phyloP scores from a whole-genome alignment of 2,888 invertebrate species.

The Brachylomia viminalis region DNA sequence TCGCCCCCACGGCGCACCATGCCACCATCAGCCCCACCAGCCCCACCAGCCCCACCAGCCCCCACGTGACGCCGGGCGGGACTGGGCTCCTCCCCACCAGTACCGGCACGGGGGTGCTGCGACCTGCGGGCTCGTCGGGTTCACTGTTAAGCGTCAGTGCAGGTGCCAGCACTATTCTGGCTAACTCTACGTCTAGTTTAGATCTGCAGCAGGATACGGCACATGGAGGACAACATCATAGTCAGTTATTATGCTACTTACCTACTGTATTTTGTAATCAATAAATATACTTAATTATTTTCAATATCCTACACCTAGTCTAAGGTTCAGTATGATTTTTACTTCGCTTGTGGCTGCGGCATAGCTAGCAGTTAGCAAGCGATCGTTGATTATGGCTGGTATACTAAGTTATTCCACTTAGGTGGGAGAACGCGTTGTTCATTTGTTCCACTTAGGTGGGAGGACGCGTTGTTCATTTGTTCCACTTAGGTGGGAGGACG shows the following conservation, averaged over 20 bases:
- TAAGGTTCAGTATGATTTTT: not conserved
- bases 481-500: not conserved
- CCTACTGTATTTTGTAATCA: no score
- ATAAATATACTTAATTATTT: not conserved
- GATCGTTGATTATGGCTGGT: not conserved
- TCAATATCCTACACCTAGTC: not conserved
- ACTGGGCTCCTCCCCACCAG: not conserved
- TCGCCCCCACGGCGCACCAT: conserved; percentile 33
- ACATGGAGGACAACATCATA: conserved; percentile 38
- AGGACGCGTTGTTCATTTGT: not conserved
- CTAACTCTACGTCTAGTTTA: conserved; percentile 87
- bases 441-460: not conserved
- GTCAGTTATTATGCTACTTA: conserved; percentile 23
- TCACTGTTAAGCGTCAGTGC: conserved; percentile 90
- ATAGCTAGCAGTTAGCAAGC: not conserved
- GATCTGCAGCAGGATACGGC: conserved; percentile 73
- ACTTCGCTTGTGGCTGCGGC: not conserved
- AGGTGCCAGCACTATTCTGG: conserved; percentile 91
- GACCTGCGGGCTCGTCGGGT: conserved; percentile 68
- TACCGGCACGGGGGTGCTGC: conserved; percentile 34
- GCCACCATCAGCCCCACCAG: conserved; percentile 46
- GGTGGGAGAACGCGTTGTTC: not conserved
- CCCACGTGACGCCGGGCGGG: conserved; percentile 34
- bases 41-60: conserved; percentile 45
- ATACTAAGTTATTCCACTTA: not conserved